Evolutionary conservation across 2,113 vertebrate genomes (phyloP).

Genomic region (Halcyon malimbica): DNA sequence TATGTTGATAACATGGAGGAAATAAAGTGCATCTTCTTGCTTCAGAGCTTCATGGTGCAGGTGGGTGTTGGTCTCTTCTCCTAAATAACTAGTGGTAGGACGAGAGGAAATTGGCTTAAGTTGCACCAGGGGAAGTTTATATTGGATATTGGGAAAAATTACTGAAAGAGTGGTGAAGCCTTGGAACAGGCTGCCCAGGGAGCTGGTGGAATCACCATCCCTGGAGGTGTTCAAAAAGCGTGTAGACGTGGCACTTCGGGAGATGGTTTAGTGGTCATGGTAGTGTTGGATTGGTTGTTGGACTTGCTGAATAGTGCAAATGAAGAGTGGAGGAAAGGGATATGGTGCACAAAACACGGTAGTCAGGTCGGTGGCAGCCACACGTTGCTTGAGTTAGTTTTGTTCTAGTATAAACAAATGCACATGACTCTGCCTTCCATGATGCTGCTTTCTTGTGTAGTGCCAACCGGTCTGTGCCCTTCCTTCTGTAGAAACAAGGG

Average conservation of each 20-base stretch:
- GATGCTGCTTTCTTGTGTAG: background rate
- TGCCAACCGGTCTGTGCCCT: background rate
- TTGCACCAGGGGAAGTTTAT: too few relatives aligned
- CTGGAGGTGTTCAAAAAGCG: too few relatives aligned
- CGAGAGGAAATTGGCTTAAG: too few relatives aligned
- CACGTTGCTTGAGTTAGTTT: background rate
- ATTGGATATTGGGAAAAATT: too few relatives aligned
- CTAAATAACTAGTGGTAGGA: too few relatives aligned
- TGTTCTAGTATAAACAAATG: background rate
- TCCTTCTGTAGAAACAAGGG: background rate
- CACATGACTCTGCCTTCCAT: background rate
- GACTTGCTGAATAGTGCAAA: background rate
- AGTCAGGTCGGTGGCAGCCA: background rate
- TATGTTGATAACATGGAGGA: background rate
- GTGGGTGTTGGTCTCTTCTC: background rate
- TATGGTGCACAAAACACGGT: background rate
- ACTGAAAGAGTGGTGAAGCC: too few relatives aligned
- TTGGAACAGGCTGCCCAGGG: too few relatives aligned
- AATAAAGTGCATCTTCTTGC: background rate
- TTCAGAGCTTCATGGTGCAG: background rate
- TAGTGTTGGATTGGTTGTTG: too few relatives aligned
- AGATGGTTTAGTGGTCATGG: too few relatives aligned
- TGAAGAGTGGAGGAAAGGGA: background rate
- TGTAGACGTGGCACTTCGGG: too few relatives aligned
- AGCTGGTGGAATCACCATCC: too few relatives aligned